Percentiles rank a stretch among this genome's conserved stretches.
phyloP scores from a whole-genome alignment of 2,888 invertebrate species.

The Sarcophaga caerulescens region DNA sequence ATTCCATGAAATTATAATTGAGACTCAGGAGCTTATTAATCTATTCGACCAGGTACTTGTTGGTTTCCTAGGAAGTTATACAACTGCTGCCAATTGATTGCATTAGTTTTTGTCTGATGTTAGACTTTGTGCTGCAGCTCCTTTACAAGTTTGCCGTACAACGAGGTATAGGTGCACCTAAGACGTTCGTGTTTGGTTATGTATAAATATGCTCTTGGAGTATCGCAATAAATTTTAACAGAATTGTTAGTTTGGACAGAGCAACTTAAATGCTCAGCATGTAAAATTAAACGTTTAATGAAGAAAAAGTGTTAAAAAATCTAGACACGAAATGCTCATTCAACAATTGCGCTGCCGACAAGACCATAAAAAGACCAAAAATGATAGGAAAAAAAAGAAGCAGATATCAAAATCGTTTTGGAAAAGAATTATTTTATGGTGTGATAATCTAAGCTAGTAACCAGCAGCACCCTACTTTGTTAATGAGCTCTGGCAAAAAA shows the following conservation, averaged over 20 bases:
- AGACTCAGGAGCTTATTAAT: too few species aligned
- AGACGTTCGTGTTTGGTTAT: background rate
- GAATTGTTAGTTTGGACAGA: conserved; percentile 32
- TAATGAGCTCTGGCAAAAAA: too few species aligned
- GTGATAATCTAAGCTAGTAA: too few species aligned
- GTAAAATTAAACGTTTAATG: conserved; percentile 46
- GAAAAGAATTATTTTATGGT: background rate
- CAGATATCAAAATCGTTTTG: background rate
- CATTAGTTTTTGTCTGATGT: too few species aligned
- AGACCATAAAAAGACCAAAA: background rate
- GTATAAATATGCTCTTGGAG: background rate
- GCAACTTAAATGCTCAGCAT: conserved; percentile 44
- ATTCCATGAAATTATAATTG: too few species aligned
- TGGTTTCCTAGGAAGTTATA: too few species aligned
- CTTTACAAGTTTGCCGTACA: background rate
- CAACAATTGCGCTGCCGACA: conserved; percentile 38
- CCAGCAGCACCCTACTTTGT: too few species aligned
- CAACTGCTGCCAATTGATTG: too few species aligned
- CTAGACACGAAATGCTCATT: conserved; percentile 42
- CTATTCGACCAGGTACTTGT: too few species aligned
- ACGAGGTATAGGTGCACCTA: background rate
- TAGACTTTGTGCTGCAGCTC: too few species aligned
- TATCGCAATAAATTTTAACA: conserved; percentile 39
- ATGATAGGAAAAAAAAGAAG: background rate
- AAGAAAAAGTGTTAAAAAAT: conserved; percentile 51